Conservation (phyloP, 2,113 vertebrate species). For the Edolisoma coerulescens region DNA sequence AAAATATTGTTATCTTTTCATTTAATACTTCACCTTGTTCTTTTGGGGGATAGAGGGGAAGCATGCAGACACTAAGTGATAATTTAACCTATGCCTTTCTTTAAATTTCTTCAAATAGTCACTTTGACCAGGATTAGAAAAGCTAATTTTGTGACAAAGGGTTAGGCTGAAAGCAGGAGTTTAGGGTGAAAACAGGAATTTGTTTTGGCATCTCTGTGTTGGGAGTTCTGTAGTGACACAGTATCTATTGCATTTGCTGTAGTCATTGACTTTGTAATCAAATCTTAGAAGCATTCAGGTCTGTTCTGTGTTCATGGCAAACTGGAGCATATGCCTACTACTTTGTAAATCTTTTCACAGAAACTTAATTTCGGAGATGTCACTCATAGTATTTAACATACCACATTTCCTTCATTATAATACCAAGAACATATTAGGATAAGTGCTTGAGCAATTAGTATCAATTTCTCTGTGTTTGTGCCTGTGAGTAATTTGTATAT, state of each 20-base stretch:
- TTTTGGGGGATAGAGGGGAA: neutral
- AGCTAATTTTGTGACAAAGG: neutral
- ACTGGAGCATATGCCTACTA: neutral
- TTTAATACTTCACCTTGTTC: neutral
- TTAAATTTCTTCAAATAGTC: neutral
- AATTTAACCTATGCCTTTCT: neutral
- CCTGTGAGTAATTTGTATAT: neutral
- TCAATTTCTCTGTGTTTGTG: neutral
- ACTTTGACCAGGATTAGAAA: neutral
- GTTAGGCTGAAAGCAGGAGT: neutral
- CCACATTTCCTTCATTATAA: neutral
- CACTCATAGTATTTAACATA: neutral
- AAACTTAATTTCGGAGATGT: neutral
- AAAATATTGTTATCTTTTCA: neutral
- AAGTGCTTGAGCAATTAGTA: neutral
- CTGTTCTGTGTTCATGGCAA: neutral
- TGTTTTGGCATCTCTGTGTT: neutral
- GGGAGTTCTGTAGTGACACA: neutral
- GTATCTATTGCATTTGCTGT: neutral
- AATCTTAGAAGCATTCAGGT: neutral
- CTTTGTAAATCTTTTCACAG: constrained; percentile 3
- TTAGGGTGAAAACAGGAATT: neutral
- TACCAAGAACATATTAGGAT: neutral
- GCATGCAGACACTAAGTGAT: rapidly evolving
- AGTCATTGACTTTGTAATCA: neutral